Evolutionary conservation across 2,797 vertebrate species (phyloP).

Genomic region (Scarus forsteni): DNA sequence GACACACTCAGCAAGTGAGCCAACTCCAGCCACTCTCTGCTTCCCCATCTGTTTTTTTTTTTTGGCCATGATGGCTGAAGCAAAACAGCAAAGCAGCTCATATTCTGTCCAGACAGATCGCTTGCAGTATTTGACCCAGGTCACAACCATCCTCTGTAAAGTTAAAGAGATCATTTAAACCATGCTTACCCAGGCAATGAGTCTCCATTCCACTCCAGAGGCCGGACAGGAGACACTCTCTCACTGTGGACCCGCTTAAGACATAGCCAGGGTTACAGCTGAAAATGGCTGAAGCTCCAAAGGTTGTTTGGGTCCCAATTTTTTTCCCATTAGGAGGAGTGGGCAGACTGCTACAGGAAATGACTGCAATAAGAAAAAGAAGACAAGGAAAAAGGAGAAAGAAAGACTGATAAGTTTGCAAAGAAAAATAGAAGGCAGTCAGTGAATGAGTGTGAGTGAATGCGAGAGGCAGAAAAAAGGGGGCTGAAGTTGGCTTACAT

Average conservation of each 20-base stretch:
- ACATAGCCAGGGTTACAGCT: conserved; percentile 94
- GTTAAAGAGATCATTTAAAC: conserved; percentile 47
- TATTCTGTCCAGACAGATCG: conserved; percentile 22
- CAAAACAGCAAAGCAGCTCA: conserved; percentile 37
- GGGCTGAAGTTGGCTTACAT: conserved; percentile 60
- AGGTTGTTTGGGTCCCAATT: conserved; percentile 96
- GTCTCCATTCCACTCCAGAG: conserved; percentile 97
- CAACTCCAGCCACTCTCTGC: conserved; percentile 32
- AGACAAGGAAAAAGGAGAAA: conserved; percentile 25
- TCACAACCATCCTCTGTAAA: conserved; percentile 31
- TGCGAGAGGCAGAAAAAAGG: conserved; percentile 38
- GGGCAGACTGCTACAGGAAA: conserved; percentile 95
- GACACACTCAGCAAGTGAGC: conserved; percentile 28
- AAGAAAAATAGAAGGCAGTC: conserved; percentile 24
- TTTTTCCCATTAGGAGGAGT: conserved; percentile 96
- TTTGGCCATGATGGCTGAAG: conserved; percentile 18
- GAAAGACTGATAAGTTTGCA: conserved; percentile 8
- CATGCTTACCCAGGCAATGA: conserved; percentile 91
- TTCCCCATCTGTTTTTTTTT: conserved; percentile 58
- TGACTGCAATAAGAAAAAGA: conserved; percentile 86
- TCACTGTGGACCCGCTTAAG: conserved; percentile 92
- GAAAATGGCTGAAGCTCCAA: conserved; percentile 96
- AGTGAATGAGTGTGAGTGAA: conserved; percentile 29
- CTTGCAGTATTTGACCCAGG: conserved; percentile 37
- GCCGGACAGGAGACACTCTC: conserved; percentile 95